phyloP scores from a whole-genome alignment of 2,888 invertebrate genomes.

The Callyntrura guangdongensis region DNA sequence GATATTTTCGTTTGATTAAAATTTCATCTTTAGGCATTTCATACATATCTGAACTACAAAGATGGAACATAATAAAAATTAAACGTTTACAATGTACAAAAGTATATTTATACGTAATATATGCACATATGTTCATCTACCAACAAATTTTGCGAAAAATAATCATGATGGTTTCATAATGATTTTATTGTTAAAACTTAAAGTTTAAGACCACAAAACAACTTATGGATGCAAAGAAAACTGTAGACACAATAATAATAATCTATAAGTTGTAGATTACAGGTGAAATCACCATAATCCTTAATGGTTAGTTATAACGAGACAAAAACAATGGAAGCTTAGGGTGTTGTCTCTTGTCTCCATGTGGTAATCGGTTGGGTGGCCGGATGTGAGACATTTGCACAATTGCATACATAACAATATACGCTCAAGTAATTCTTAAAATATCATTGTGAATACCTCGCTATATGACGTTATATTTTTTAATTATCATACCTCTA shows the following conservation, averaged over 20 bases:
- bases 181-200: no score
- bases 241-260: no score
- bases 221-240: no score
- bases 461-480: conserved; percentile 28
- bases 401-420: conserved; percentile 32
- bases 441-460: not conserved
- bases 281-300: not conserved
- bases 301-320: not conserved
- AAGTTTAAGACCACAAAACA: no score
- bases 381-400: conserved; percentile 28
- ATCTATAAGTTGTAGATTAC: no score
- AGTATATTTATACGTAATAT: no score
- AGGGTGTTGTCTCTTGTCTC: not conserved
- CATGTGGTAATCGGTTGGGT: not conserved
- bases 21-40: not conserved
- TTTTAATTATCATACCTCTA: conserved; percentile 80
- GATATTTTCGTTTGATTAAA: not conserved
- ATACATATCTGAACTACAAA: no score
- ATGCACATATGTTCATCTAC: no score
- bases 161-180: no score
- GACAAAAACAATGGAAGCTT: not conserved
- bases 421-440: conserved; percentile 1
- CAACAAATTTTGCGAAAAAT: no score
- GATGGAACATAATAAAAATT: no score
- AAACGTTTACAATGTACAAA: no score